A percentile compares a stretch with the other conserved stretches of the same genome.
phyloP scores from a whole-genome alignment of 2,888 invertebrate genomes.

The Tenthredo notha region DNA sequence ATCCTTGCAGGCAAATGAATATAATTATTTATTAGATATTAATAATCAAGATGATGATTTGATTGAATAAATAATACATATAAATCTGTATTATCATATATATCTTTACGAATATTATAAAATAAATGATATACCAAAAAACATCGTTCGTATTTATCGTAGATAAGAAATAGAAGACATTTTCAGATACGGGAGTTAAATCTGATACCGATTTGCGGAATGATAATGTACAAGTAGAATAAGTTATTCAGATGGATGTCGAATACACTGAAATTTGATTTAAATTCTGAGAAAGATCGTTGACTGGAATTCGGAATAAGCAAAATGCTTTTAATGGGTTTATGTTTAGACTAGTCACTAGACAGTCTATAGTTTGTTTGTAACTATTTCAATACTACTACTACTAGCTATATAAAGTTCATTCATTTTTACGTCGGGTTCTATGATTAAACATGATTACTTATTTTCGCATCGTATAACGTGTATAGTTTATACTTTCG shows the following conservation, averaged over 20 bases:
- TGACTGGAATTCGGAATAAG: background rate
- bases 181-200: background rate
- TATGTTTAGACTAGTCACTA: slow-evolving; percentile 3
- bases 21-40: background rate
- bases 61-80: background rate
- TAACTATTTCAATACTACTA: background rate
- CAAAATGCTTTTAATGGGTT: background rate
- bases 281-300: background rate
- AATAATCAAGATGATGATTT: too few species aligned
- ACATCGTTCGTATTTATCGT: background rate
- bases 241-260: background rate
- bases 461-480: background rate
- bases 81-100: background rate
- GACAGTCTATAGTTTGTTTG: background rate
- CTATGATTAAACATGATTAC: slow-evolving; percentile 17
- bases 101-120: background rate
- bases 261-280: background rate
- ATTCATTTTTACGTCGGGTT: background rate
- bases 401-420: background rate
- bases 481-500: background rate
- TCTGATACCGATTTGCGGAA: background rate
- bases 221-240: background rate
- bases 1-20: background rate
- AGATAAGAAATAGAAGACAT: background rate
- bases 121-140: background rate